Base-by-base conservation (phyloP, 2,888 invertebrate genomes). In the Acanthosoma haemorrhoidale region DNA sequence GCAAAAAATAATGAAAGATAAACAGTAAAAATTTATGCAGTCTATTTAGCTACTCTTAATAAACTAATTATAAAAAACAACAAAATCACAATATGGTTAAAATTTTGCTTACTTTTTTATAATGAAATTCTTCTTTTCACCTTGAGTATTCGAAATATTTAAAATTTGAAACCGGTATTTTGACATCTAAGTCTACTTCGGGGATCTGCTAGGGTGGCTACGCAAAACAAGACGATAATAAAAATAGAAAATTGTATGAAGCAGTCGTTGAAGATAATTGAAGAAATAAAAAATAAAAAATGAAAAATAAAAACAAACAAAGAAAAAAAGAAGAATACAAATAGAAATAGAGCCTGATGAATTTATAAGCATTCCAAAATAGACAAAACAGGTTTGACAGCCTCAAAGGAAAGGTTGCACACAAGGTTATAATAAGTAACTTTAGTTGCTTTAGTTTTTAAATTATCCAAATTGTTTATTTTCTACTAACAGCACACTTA, bases 361-460 rank as follows among this genome's bases (percentile, higher is more conserved):
- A 25, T 36, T 31, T 18, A 60, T 34, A 67, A 57, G 67, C 67
- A 67, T 67, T 67, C 67, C 67, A 67, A 67, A 66, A 43, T 67
- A 57, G 67, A 67, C 57, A 67, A 67, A 57, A 67, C 21, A 67
- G 67, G 34, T 67, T n/a, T 34, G 57, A 67, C 51, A 67, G 67
- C 67, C 67, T 67, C 67, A 67, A 67, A 67, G 67, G 67, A 57
- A 67, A 41, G 67, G 67, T 67, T 51, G 67, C 67, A 67, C 67
- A 67, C 51, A 67, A 67, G 67, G 57, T 57, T 67, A 57, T 67
- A 67, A 67, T 67, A 32, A 67, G 34, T 64, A 31, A 32, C n/a
- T 51, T 31, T n/a, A 31, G 43, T 66, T 4, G 3, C 41, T 39
- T 41, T 41, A 15, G 1, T 64, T 51, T 43, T 32, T 2, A 32